phyloP scores from a whole-genome alignment of 1,140 invertebrate species.

The Andrena cerasifolii region DNA sequence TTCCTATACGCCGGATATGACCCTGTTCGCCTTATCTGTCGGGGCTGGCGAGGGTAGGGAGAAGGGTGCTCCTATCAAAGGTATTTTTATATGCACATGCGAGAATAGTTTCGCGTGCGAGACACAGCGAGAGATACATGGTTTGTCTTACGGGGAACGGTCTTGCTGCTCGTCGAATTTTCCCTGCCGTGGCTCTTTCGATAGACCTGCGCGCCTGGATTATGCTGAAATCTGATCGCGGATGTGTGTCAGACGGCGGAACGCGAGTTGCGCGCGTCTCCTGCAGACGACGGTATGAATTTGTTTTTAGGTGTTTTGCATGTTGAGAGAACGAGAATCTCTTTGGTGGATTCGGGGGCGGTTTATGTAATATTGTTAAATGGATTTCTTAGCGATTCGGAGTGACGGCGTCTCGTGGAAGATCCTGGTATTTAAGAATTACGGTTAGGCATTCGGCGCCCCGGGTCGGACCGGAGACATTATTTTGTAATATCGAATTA shows the following conservation, averaged over 20 bases:
- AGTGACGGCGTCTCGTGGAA: no score
- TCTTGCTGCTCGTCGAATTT: conserved; percentile 20
- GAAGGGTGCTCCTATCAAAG: conserved; percentile 14
- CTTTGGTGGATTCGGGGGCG: no score
- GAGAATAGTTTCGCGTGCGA: not conserved
- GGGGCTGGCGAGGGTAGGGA: no score
- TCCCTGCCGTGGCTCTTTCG: not conserved
- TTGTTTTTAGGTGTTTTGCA: no score
- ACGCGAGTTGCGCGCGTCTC: not conserved
- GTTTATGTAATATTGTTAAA: no score
- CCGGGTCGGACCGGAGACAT: no score
- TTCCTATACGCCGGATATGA: conserved; percentile 47
- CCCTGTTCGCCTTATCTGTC: conserved; percentile 55
- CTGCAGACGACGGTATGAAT: not conserved
- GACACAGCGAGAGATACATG: no score
- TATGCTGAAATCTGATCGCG: conserved; percentile 11
- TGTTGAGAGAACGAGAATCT: no score
- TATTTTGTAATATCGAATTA: not conserved
- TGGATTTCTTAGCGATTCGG: no score
- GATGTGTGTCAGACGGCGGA: not conserved
- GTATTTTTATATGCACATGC: conserved; percentile 19
- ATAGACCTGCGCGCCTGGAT: not conserved
- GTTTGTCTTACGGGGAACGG: conserved; percentile 34
- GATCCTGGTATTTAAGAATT: no score
- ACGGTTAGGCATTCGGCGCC: no score